Evolutionary conservation across 2,888 invertebrate genomes (phyloP).

Genomic region (Brachyptera risi): DNA sequence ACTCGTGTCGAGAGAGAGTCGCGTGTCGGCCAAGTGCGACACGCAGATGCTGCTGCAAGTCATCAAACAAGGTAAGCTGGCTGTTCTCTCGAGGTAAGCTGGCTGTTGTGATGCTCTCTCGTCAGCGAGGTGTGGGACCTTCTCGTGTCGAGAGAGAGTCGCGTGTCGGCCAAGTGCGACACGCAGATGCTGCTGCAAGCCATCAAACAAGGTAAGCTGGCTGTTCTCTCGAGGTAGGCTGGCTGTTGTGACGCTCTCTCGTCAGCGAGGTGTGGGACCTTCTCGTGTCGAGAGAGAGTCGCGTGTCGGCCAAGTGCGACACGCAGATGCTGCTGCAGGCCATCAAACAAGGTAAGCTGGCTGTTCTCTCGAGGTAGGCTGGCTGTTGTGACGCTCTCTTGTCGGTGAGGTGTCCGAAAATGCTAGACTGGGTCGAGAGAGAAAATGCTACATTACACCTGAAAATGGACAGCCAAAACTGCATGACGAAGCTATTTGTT

Average conservation of each 20-base stretch:
- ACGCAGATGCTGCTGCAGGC: slow-evolving; percentile 64
- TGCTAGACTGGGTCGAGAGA: too few relatives aligned
- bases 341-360: slow-evolving; percentile 70
- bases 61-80: slow-evolving; percentile 64
- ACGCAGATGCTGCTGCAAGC: slow-evolving; percentile 64
- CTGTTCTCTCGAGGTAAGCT: too few relatives aligned
- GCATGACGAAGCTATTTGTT: too few relatives aligned
- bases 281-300: slow-evolving; percentile 50
- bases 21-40: slow-evolving; percentile 54
- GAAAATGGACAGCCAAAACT: too few relatives aligned
- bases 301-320: slow-evolving; percentile 54
- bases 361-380: too few relatives aligned
- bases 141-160: slow-evolving; percentile 50
- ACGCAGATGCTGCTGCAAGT: slow-evolving; percentile 64
- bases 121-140: slow-evolving; percentile 70
- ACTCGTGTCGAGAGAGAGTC: slow-evolving; percentile 50
- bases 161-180: slow-evolving; percentile 54
- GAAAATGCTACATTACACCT: too few relatives aligned
- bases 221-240: too few relatives aligned
- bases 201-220: slow-evolving; percentile 64
- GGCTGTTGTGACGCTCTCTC: too few relatives aligned
- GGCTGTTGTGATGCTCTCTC: too few relatives aligned
- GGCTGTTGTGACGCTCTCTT: too few relatives aligned
- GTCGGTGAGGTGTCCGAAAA: too few relatives aligned
- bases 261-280: too few relatives aligned